Evolutionary conservation across 2,888 invertebrate species (phyloP).

Genomic region (Acleris emargana): DNA sequence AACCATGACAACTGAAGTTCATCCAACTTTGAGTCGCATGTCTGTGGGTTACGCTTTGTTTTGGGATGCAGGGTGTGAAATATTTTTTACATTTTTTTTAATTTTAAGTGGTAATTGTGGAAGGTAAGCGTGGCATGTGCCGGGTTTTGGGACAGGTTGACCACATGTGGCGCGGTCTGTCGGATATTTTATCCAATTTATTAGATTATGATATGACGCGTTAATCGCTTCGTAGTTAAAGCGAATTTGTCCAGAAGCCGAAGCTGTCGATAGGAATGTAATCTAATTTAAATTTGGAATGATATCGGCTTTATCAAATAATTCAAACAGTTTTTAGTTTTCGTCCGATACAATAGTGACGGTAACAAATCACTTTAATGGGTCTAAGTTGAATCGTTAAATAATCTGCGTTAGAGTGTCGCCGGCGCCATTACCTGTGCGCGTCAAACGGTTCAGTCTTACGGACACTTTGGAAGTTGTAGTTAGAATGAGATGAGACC

Average conservation of each 20-base stretch:
- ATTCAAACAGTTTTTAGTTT: too few relatives aligned
- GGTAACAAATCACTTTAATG: neutral
- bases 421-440: conserved; percentile 6
- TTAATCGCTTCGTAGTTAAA: conserved; percentile 64
- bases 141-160: conserved; percentile 81
- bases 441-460: conserved; percentile 13
- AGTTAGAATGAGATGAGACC: conserved; percentile 10
- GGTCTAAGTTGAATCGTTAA: neutral
- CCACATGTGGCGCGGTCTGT: conserved; percentile 82
- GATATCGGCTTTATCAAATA: neutral
- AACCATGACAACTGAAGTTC: conserved; percentile 43
- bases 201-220: conserved; percentile 70
- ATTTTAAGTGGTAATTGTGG: conserved; percentile 71
- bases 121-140: conserved; percentile 80
- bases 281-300: conserved; percentile 42
- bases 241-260: conserved; percentile 62
- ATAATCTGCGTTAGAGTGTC: neutral
- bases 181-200: conserved; percentile 72
- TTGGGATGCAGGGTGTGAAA: conserved; percentile 35
- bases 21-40: conserved; percentile 44
- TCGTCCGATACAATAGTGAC: too few relatives aligned
- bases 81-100: conserved; percentile 64
- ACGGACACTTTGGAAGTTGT: neutral
- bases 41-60: conserved; percentile 34
- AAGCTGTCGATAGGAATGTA: conserved; percentile 44